phyloP scores from a whole-genome alignment of 2,113 vertebrate genomes.

The Tor tambroides region DNA sequence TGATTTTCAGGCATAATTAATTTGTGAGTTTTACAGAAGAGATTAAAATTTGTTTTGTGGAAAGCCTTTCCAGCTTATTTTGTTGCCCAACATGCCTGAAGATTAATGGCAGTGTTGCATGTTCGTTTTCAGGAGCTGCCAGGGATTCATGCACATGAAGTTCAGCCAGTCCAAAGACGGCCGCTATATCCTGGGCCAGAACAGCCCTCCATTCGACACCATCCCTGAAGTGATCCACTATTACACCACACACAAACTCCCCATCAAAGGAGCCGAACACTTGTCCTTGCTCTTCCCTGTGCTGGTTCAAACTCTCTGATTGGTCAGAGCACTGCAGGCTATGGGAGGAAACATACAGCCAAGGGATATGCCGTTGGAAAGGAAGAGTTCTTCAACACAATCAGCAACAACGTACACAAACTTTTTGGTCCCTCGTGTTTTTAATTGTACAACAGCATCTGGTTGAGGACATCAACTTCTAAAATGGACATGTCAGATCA shows the following conservation, averaged over 20 bases:
- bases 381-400: neutral
- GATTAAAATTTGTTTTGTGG: neutral
- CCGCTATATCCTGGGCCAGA: slow-evolving; percentile 92
- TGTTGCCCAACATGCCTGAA: neutral
- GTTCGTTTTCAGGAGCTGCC: slow-evolving; percentile 85
- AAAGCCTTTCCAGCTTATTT: neutral
- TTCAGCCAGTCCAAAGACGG: slow-evolving; percentile 87
- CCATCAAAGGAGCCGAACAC: slow-evolving; percentile 94
- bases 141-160: slow-evolving; percentile 99
- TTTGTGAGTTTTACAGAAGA: too few species aligned
- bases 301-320: slow-evolving; percentile 91
- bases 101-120: neutral
- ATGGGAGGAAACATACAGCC: neutral
- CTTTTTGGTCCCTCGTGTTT: neutral
- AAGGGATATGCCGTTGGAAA: neutral
- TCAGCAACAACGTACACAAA: neutral
- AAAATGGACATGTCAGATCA: neutral
- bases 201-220: slow-evolving; percentile 91
- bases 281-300: slow-evolving; percentile 95
- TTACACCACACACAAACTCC: slow-evolving; percentile 94
- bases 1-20: neutral
- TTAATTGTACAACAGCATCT: slow-evolving; percentile 14
- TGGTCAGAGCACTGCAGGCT: slow-evolving; percentile 25
- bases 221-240: slow-evolving; percentile 95
- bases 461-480: neutral